A percentile compares a stretch with the other conserved stretches of the same genome.
Evolutionary conservation across 2,888 invertebrate species (phyloP).

Genomic region (Synergus japonicus): DNA sequence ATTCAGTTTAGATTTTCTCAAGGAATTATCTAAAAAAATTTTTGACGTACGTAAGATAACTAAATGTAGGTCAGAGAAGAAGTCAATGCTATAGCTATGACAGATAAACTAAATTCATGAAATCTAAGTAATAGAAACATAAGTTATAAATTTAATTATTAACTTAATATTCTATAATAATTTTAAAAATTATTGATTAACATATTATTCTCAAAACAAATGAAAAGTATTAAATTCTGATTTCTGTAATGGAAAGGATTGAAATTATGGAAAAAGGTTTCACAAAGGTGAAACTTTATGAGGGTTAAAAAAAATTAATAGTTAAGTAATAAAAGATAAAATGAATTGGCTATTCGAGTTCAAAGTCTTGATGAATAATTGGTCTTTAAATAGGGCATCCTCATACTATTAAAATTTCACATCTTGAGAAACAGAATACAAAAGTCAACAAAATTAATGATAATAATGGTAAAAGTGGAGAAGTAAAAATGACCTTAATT

Average conservation of each 20-base stretch:
- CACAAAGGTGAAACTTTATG: conserved; percentile 11
- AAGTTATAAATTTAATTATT: too few relatives aligned
- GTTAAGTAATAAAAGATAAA: conserved; percentile 12
- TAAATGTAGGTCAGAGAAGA: not conserved
- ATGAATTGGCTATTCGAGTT: conserved; percentile 22
- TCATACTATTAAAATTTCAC: not conserved
- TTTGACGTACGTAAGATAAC: not conserved
- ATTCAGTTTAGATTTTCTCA: not conserved
- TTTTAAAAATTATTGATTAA: not conserved
- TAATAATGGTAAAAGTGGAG: not conserved
- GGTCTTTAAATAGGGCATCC: conserved; percentile 8
- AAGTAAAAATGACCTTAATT: not conserved
- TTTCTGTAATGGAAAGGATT: not conserved
- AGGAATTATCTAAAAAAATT: not conserved
- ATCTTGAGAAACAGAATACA: not conserved
- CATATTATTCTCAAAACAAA: not conserved
- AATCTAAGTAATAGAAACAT: not conserved
- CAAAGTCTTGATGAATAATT: conserved; percentile 20
- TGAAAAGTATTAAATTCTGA: not conserved
- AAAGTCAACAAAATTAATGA: not conserved
- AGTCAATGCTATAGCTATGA: not conserved
- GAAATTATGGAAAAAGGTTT: not conserved
- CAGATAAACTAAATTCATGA: not conserved
- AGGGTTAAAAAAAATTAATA: not conserved
- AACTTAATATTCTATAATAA: too few relatives aligned